Evolutionary conservation across 2,888 invertebrate species (phyloP).

Genomic region (Brassicogethes aeneus): DNA sequence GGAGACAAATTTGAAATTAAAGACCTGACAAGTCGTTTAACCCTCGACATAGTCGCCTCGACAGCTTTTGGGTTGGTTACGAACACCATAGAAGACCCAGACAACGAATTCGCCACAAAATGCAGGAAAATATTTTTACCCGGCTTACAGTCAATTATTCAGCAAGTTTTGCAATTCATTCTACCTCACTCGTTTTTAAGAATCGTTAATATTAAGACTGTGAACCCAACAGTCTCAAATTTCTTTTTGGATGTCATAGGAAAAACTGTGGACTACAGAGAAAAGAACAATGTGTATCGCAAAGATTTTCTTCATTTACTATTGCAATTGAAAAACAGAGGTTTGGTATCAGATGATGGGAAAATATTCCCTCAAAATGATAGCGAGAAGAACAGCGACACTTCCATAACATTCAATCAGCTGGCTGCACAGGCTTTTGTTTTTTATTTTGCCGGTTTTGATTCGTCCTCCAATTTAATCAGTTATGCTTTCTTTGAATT

Average conservation of each 20-base stretch:
- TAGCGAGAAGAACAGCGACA: conserved; percentile 7
- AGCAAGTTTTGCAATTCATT: neutral
- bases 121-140: conserved; percentile 9
- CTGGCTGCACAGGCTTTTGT: conserved; percentile 18
- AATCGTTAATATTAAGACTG: neutral
- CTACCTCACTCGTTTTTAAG: neutral
- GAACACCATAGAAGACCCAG: conserved; percentile 43
- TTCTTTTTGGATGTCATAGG: conserved; percentile 27
- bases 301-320: conserved; percentile 45
- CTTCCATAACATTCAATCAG: conserved; percentile 12
- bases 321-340: conserved; percentile 36
- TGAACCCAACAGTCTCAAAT: conserved; percentile 10
- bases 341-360: conserved; percentile 17
- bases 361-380: conserved; percentile 1
- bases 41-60: conserved; percentile 46
- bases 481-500: conserved; percentile 18
- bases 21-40: conserved; percentile 38
- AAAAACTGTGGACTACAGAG: conserved; percentile 36
- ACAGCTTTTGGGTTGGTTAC: conserved; percentile 51
- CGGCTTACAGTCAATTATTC: conserved; percentile 1
- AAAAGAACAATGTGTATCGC: conserved; percentile 31
- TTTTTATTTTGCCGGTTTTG: conserved; percentile 19
- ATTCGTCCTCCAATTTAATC: conserved; percentile 19
- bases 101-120: conserved; percentile 40
- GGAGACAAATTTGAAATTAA: conserved; percentile 33